Percentiles rank a stretch among this genome's conserved stretches.
Conservation (phyloP, 2,797 vertebrate species). For the Dicrostonyx torquatus region DNA sequence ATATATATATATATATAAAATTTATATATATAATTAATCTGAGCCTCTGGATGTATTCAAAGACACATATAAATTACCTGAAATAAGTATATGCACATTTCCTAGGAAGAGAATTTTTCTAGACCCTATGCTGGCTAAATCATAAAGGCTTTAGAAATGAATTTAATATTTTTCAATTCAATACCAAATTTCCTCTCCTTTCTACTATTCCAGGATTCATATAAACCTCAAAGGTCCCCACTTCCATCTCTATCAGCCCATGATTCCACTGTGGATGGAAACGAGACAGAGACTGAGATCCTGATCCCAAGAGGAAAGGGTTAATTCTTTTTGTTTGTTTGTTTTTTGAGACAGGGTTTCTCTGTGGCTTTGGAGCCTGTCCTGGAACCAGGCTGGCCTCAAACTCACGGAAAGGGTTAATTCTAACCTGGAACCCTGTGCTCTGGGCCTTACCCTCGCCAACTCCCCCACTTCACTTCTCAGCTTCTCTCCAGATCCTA, state of each 20-base stretch:
- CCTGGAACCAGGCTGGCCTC: no score
- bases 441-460: neutral
- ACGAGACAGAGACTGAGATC: slow-evolving; percentile 35
- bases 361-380: no score
- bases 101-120: neutral
- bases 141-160: slow-evolving; percentile 28
- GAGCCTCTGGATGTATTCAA: neutral
- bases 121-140: neutral
- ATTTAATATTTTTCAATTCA: neutral
- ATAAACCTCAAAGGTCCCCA: neutral
- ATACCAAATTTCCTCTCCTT: neutral
- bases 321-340: no score
- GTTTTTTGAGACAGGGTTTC: no score
- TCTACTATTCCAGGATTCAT: neutral
- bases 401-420: neutral
- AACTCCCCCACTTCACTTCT: neutral
- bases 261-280: slow-evolving; percentile 23
- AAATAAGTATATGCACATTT: slow-evolving; percentile 6
- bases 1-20: neutral
- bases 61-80: slow-evolving; percentile 13
- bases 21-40: neutral
- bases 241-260: slow-evolving; percentile 24
- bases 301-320: neutral
- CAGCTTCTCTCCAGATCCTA: neutral
- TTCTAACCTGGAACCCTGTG: slow-evolving; percentile 16